Base-by-base conservation (phyloP, 2,888 invertebrate species). In the Opisthograptis luteolata region DNA sequence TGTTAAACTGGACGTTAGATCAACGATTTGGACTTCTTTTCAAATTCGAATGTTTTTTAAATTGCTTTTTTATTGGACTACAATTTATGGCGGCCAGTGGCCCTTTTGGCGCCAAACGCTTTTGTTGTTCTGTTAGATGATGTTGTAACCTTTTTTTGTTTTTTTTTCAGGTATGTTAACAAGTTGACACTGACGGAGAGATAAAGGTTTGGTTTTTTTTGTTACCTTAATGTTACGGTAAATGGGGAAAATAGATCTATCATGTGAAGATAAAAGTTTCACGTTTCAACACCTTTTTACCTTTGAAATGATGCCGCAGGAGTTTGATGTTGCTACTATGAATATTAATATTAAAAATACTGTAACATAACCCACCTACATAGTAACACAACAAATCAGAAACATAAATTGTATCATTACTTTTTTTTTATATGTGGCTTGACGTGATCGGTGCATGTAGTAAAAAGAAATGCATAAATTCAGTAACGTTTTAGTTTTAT, bases 21-120 rank as follows among this genome's bases (percentile, higher is more conserved):
- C 58, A 58, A 66, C 58, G 58, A 62, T 63, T 62, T 61, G 54
- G 64, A 69, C 78, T 80, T 76, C 71, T 76, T 79, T 85, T 79
- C 76, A 69, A 81, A 71, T 85, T 85, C 78, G 81, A 83, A 79
- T 81, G 80, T 83, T 81, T 82, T 85, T 83, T 79, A 81, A 84
- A 88, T 87, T 87, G 82, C 84, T 85, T 87, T 87, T 88, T 87
- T 87, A 88, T 87, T 88, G 83, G 87, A 76, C 75, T 79, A 75
- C 73, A 84, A 87, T 88, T 87, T 87, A 88, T 86, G 76, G 73
- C 66, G 64, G 71, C 72, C 70, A 70, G 75, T 69, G 69, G 79
- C 73, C 74, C 76, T 79, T 81, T 83, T 79, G 79, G 82, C 76
- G 84, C 84, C 84, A 81, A 81, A 81, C 49, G 48, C 55, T 55